Conservation (phyloP, 2,888 invertebrate genomes). For the Lasiommata megera region DNA sequence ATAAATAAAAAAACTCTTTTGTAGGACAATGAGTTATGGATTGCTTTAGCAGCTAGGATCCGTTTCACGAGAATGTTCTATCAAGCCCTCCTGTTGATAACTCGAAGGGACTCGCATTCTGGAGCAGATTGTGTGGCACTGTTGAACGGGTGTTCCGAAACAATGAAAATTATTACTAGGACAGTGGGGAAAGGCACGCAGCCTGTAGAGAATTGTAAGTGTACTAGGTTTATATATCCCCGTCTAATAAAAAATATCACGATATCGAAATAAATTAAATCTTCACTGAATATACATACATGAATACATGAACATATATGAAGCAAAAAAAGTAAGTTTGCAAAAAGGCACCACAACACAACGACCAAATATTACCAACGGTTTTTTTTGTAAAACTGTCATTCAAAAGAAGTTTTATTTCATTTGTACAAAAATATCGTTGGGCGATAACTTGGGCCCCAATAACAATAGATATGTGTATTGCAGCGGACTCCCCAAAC, state of each 20-base stretch:
- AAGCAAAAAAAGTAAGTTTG: no score
- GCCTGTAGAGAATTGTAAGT: conserved; percentile 83
- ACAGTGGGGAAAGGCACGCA: conserved; percentile 87
- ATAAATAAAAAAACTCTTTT: conserved; percentile 25
- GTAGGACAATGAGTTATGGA: conserved; percentile 66
- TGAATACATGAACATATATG: no score
- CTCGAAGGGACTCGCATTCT: conserved; percentile 84
- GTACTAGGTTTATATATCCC: background rate
- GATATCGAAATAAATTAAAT: background rate
- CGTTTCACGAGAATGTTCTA: conserved; percentile 94
- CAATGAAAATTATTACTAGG: conserved; percentile 89
- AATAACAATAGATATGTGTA: background rate
- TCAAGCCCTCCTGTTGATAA: conserved; percentile 87
- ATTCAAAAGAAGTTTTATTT: no score
- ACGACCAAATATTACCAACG: no score
- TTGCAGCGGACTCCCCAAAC: conserved; percentile 85
- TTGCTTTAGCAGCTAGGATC: conserved; percentile 89
- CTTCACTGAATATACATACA: no score
- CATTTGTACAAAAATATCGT: no score
- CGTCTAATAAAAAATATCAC: background rate
- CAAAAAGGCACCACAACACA: no score
- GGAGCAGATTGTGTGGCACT: conserved; percentile 91
- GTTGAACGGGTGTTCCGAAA: conserved; percentile 89
- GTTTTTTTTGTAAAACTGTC: no score
- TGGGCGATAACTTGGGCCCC: no score